A percentile compares a stretch with the other conserved stretches of the same genome.
Evolutionary conservation across 2,888 invertebrate genomes (phyloP).

Genomic region (Drosophila nigricruria): DNA sequence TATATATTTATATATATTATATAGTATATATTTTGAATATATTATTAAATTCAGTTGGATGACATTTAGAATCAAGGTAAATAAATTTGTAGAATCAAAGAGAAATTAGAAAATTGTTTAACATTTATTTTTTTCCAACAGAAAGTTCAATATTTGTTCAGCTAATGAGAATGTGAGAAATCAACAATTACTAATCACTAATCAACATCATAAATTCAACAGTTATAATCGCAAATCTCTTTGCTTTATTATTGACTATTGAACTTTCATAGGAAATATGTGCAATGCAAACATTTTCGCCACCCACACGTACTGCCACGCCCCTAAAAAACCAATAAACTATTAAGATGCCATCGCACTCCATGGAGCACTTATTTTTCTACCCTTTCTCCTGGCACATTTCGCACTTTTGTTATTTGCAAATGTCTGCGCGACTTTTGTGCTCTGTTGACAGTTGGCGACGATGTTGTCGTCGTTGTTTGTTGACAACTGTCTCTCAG

Average conservation of each 20-base stretch:
- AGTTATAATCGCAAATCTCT: neutral
- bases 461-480: conserved; percentile 16
- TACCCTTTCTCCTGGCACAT: conserved; percentile 34
- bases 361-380: neutral
- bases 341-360: conserved; percentile 27
- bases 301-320: conserved; percentile 15
- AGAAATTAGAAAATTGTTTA: neutral
- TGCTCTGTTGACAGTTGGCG: conserved; percentile 30
- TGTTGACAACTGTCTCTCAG: conserved; percentile 41
- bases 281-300: conserved; percentile 13
- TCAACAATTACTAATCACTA: neutral
- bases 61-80: neutral
- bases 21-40: neutral
- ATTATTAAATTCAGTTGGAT: neutral
- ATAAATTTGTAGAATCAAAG: neutral
- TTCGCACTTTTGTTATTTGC: conserved; percentile 43
- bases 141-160: neutral
- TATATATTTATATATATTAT: neutral
- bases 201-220: neutral
- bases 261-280: conserved; percentile 15
- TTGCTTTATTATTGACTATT: conserved; percentile 5
- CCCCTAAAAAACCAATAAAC: conserved; percentile 4
- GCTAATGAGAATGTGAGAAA: neutral
- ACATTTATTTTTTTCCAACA: no score
- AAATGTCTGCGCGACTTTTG: conserved; percentile 33